Conservation (phyloP, 2,113 vertebrate genomes). For the Neotragus moschatus region DNA sequence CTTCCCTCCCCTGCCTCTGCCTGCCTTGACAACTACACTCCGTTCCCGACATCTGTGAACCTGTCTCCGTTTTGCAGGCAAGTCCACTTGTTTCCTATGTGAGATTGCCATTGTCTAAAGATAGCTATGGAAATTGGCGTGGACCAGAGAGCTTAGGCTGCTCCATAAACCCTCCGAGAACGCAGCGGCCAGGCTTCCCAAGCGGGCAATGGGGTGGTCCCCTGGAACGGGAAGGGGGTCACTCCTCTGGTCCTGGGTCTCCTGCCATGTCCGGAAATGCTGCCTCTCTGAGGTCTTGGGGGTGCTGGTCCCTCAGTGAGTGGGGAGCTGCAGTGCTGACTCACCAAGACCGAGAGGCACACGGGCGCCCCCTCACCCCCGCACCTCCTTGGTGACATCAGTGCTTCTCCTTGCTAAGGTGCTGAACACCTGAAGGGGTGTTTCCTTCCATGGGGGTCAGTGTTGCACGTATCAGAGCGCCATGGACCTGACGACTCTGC, state of each 20-base stretch:
- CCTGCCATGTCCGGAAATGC: fast-evolving
- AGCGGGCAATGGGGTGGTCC: fast-evolving
- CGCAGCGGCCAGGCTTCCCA: fast-evolving
- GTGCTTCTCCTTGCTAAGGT: fast-evolving
- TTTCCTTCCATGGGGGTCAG: fast-evolving
- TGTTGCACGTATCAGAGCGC: fast-evolving
- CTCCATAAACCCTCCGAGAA: too few species aligned
- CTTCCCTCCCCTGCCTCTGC: neutral
- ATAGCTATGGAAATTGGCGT: fast-evolving
- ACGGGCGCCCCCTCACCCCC: fast-evolving
- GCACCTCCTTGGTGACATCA: fast-evolving
- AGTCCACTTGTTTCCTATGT: neutral
- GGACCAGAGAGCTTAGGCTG: fast-evolving
- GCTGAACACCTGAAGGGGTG: neutral
- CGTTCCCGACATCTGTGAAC: neutral
- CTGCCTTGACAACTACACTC: neutral
- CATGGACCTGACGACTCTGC: fast-evolving
- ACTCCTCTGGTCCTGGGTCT: too few species aligned
- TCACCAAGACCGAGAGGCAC: fast-evolving
- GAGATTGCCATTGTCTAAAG: neutral
- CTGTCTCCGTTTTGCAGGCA: neutral
- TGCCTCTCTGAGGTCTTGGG: too few species aligned
- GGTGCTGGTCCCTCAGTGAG: fast-evolving
- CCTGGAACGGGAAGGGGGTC: neutral
- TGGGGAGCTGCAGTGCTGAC: fast-evolving